Base-by-base conservation (phyloP, 2,797 vertebrate species). In the Myripristis murdjan region DNA sequence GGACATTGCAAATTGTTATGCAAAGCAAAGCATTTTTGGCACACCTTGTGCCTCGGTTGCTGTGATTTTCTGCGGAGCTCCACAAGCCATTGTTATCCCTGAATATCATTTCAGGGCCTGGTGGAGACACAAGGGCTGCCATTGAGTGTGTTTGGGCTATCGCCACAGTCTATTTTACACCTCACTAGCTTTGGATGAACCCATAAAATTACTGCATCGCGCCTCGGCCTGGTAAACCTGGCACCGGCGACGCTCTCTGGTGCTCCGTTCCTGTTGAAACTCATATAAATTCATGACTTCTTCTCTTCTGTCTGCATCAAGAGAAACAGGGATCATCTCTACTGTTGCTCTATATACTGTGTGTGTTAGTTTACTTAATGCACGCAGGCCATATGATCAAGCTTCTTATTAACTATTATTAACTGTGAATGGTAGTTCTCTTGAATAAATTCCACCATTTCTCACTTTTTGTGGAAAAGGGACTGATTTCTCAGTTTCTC, bases 141-240 rank as follows among this genome's bases (percentile, higher is more conserved):
- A 75, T 72, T 69, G 76, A 86, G 81, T 82, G 64, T 77, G 85
- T 91, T 87, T 82, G 79, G 79, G 84, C 79, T 86, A 93, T 92
- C 79, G 60, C 84, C 77, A 87, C 73, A 92, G 87, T 90, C 90
- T 88, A 94, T 94, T 93, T 94, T 91, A 93, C 90, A 93, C 91
- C 88, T 92, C 93, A 92, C 91, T 91, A 92, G 84, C 82, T 92
- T 85, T 87, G 81, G 89, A 93, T 93, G 86, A 93, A 92, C 89
- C 79, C 83, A 86, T 90, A 88, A 91, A 90, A 90, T 84, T 72
- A 82, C 65, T 71, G 77, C 77, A 64, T 79, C 24, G 74, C 79
- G 77, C 62, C 79, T 58, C 44, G 70, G 77, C 82, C 79, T 81
- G 83, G 90, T 90, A 84, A 84, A 86, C 83, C 79, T 77, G 77